Evolutionary conservation across 2,888 invertebrate species (phyloP).

Genomic region (Hirtodrosophila duncani): DNA sequence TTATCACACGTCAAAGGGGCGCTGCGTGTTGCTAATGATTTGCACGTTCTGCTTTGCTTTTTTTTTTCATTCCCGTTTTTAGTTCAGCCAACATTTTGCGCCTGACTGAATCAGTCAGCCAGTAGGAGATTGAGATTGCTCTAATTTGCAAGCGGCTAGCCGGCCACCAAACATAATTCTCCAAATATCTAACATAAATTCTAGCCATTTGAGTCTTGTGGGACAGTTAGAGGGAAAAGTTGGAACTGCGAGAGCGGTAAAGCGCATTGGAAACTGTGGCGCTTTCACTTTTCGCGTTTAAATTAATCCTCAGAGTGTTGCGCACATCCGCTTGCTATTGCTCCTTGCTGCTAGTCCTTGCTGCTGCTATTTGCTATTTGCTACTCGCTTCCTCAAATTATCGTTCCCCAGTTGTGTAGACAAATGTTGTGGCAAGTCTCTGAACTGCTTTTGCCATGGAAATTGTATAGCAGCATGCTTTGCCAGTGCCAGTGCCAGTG

Average conservation of each 20-base stretch:
- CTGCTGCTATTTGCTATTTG: slow-evolving; percentile 20
- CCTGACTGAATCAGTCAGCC: slow-evolving; percentile 3
- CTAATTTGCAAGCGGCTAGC: slow-evolving; percentile 38
- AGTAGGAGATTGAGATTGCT: slow-evolving; percentile 25
- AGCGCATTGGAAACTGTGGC: too few relatives aligned
- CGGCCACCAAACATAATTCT: slow-evolving; percentile 48
- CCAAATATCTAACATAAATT: slow-evolving; percentile 55
- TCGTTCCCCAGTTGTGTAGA: slow-evolving; percentile 60
- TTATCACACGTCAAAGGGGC: slow-evolving; percentile 56
- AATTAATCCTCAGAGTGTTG: slow-evolving; percentile 63
- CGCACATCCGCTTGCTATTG: slow-evolving; percentile 15
- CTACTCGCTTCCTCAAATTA: slow-evolving; percentile 48
- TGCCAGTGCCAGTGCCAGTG: background rate
- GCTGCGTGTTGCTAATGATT: slow-evolving; percentile 48
- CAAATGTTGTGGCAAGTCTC: slow-evolving; percentile 46
- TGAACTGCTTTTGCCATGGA: slow-evolving; percentile 36
- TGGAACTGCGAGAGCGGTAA: slow-evolving; percentile 9
- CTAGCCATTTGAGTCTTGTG: slow-evolving; percentile 27
- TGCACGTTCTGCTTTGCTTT: too few relatives aligned
- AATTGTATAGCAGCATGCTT: slow-evolving; percentile 21
- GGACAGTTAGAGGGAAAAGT: slow-evolving; percentile 18
- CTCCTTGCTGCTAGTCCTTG: slow-evolving; percentile 2
- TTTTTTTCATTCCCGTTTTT: too few relatives aligned
- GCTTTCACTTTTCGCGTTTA: slow-evolving; percentile 60
- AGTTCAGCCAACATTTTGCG: background rate